phyloP scores from a whole-genome alignment of 2,888 invertebrate genomes.

The Meliscaeva auricollis region DNA sequence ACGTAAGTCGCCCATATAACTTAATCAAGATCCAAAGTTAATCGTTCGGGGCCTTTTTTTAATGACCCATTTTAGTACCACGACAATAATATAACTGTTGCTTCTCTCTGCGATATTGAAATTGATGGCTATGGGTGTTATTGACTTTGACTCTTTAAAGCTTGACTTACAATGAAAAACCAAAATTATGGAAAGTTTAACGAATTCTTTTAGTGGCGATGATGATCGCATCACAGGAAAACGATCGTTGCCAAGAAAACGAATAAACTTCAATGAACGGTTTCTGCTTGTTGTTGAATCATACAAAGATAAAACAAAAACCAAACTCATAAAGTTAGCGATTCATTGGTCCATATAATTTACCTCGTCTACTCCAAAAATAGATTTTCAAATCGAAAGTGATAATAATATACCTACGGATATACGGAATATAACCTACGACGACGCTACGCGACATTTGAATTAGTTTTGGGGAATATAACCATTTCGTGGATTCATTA shows the following conservation, averaged over 20 bases:
- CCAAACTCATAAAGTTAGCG: slow-evolving; percentile 39
- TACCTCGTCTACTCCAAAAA: neutral
- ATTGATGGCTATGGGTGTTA: slow-evolving; percentile 59
- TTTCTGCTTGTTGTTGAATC: slow-evolving; percentile 53
- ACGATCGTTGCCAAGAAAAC: slow-evolving; percentile 62
- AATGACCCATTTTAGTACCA: slow-evolving; percentile 46
- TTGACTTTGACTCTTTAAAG: slow-evolving; percentile 55
- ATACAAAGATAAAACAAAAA: slow-evolving; percentile 67
- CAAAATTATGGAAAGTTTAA: slow-evolving; percentile 68
- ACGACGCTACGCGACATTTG: slow-evolving; percentile 36
- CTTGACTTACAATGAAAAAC: slow-evolving; percentile 43
- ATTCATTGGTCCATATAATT: slow-evolving; percentile 54
- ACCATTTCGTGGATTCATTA: slow-evolving; percentile 70
- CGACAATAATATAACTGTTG: slow-evolving; percentile 69
- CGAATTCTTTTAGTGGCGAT: slow-evolving; percentile 54
- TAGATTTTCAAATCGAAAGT: slow-evolving; percentile 57
- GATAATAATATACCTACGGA: slow-evolving; percentile 42
- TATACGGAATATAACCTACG: neutral
- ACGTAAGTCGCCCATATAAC: slow-evolving; percentile 25
- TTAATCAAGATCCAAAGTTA: slow-evolving; percentile 35
- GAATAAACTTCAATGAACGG: slow-evolving; percentile 64
- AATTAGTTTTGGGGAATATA: slow-evolving; percentile 56
- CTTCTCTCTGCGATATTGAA: neutral
- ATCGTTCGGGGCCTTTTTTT: neutral
- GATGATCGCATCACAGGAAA: slow-evolving; percentile 26